These are phyloP conservation scores for Centropyge bicolor DNA, from an alignment of 2,797 vertebrate genomes.

Conservation along the genomic window DNA sequence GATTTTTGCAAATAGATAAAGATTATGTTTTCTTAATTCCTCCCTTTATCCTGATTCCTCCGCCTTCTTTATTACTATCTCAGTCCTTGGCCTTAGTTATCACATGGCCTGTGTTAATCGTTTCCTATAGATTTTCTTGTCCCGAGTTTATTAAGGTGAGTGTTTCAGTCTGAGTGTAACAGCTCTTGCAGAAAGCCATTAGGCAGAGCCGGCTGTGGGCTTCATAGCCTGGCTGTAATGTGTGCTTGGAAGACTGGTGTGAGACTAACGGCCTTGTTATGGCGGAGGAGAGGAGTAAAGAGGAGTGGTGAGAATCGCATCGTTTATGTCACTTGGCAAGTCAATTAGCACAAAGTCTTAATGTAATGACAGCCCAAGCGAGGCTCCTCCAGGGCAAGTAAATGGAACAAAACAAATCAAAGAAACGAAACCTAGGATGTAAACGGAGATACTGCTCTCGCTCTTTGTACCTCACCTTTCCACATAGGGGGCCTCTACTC, in stretches of 20 bases:
- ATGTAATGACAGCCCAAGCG: too few species aligned
- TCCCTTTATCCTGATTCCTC: too few species aligned
- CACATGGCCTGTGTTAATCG: background rate
- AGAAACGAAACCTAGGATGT: too few species aligned
- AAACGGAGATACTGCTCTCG: too few species aligned
- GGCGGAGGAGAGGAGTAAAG: background rate
- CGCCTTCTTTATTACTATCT: too few species aligned
- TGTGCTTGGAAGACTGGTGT: background rate
- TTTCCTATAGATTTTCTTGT: background rate
- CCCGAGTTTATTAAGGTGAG: conserved; percentile 8
- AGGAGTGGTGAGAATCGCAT: background rate
- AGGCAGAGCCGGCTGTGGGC: background rate
- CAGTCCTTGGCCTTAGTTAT: background rate
- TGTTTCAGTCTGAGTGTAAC: background rate
- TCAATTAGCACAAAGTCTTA: too few species aligned
- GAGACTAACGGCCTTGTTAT: conserved; percentile 4
- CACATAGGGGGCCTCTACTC: too few species aligned
- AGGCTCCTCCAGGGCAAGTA: too few species aligned
- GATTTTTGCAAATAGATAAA: too few species aligned
- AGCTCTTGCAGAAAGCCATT: conserved; percentile 1
- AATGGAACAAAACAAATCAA: too few species aligned
- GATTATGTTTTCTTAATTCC: background rate
- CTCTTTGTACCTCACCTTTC: too few species aligned
- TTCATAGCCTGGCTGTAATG: background rate
- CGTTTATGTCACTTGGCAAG: too few species aligned